Percentiles rank a stretch among this genome's conserved stretches.
phyloP scores from a whole-genome alignment of 2,888 invertebrate species.

The Drosophila bunnanda region DNA sequence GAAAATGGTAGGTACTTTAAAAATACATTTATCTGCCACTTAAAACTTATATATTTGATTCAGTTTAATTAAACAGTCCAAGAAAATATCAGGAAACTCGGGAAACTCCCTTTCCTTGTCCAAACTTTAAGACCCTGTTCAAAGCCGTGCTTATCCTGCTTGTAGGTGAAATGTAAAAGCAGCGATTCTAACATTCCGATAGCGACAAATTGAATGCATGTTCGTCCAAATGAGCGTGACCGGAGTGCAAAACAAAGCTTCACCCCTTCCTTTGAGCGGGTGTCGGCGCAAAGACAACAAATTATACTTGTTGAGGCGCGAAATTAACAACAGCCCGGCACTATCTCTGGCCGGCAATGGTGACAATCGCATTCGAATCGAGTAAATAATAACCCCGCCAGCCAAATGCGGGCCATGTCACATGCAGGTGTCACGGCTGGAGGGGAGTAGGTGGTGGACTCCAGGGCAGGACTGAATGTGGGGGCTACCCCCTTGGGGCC shows the following conservation, averaged over 20 bases:
- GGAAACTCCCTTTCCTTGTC: not conserved
- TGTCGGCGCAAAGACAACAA: constrained; percentile 27
- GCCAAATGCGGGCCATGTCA: constrained; percentile 37
- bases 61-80: no score
- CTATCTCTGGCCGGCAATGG: constrained; percentile 21
- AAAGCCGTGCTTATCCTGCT: constrained; percentile 22
- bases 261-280: constrained; percentile 27
- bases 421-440: constrained; percentile 10
- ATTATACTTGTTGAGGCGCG: constrained; percentile 53
- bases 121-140: not conserved
- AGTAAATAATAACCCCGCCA: constrained; percentile 43
- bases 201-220: constrained; percentile 50
- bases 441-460: not conserved
- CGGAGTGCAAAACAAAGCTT: constrained; percentile 16
- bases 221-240: constrained; percentile 54
- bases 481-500: constrained; percentile 4
- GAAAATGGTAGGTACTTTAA: no score
- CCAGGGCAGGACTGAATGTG: not conserved
- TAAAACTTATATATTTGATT: not conserved
- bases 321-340: constrained; percentile 43
- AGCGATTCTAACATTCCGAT: constrained; percentile 49
- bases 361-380: constrained; percentile 33
- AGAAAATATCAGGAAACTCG: no score
- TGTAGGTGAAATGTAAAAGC: constrained; percentile 4
- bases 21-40: not conserved